phyloP scores from a whole-genome alignment of 2,888 invertebrate species.

The Thera britannica region DNA sequence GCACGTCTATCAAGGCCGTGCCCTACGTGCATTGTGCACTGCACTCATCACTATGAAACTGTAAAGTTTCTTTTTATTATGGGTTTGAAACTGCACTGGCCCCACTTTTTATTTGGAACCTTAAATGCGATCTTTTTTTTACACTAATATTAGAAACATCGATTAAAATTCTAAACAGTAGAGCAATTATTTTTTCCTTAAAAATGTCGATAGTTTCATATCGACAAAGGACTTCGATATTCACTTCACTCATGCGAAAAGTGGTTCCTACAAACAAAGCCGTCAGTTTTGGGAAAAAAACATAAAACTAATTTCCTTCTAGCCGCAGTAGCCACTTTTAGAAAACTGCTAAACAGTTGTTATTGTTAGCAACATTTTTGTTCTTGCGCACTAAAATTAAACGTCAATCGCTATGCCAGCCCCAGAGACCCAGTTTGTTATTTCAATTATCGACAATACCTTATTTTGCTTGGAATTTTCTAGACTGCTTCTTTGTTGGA shows the following conservation, averaged over 20 bases:
- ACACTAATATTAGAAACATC: too few species aligned
- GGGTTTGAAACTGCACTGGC: too few species aligned
- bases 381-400: slow-evolving; percentile 77
- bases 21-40: too few species aligned
- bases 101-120: too few species aligned
- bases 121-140: too few species aligned
- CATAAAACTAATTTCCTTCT: slow-evolving; percentile 31
- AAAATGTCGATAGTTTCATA: not conserved
- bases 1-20: too few species aligned
- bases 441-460: slow-evolving; percentile 76
- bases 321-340: slow-evolving; percentile 21
- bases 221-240: not conserved
- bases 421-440: slow-evolving; percentile 67
- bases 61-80: too few species aligned
- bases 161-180: too few species aligned
- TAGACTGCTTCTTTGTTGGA: slow-evolving; percentile 61
- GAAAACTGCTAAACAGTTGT: slow-evolving; percentile 49
- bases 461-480: slow-evolving; percentile 64
- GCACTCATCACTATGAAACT: too few species aligned
- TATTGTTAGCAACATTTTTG: slow-evolving; percentile 57
- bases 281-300: slow-evolving; percentile 12
- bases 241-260: not conserved
- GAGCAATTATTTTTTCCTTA: too few species aligned
- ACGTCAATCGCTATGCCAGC: slow-evolving; percentile 75
- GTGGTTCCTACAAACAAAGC: not conserved